Percentiles rank a stretch among this genome's conserved stretches.
These are phyloP conservation scores for Eueremaeus valkanovi DNA, from an alignment of 2,888 invertebrate species.

Conservation along the genomic window DNA sequence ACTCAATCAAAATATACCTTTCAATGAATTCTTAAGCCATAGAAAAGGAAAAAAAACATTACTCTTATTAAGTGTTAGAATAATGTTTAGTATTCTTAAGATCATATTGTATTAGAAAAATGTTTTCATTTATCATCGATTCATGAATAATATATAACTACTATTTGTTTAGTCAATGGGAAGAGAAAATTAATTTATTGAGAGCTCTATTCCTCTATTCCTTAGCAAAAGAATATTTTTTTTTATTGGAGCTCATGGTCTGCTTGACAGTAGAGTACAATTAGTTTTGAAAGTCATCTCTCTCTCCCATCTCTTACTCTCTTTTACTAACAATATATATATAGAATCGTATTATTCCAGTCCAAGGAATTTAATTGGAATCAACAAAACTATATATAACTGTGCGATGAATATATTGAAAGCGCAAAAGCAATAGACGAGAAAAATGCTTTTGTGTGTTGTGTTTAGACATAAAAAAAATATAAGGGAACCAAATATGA, in stretches of 20 bases:
- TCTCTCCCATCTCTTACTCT: too few species aligned
- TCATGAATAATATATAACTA: neutral
- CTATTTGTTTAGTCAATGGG: neutral
- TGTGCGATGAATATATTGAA: neutral
- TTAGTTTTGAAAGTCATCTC: neutral
- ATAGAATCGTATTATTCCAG: neutral
- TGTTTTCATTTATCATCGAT: slow-evolving; percentile 6
- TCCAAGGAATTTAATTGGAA: slow-evolving; percentile 1
- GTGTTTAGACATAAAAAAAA: neutral
- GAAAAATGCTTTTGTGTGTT: neutral
- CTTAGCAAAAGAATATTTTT: neutral
- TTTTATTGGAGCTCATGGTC: neutral
- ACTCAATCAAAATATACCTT: too few species aligned
- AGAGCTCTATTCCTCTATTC: neutral
- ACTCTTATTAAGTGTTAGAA: neutral
- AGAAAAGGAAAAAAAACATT: too few species aligned
- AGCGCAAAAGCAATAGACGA: neutral
- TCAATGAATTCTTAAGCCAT: too few species aligned
- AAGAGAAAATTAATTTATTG: neutral
- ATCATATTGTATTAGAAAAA: too few species aligned
- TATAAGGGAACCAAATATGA: neutral
- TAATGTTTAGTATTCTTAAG: neutral
- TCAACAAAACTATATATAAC: slow-evolving; percentile 7
- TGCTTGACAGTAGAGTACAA: neutral
- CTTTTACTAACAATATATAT: neutral